phyloP scores from a whole-genome alignment of 2,113 vertebrate species.

The Spheniscus mendiculus region DNA sequence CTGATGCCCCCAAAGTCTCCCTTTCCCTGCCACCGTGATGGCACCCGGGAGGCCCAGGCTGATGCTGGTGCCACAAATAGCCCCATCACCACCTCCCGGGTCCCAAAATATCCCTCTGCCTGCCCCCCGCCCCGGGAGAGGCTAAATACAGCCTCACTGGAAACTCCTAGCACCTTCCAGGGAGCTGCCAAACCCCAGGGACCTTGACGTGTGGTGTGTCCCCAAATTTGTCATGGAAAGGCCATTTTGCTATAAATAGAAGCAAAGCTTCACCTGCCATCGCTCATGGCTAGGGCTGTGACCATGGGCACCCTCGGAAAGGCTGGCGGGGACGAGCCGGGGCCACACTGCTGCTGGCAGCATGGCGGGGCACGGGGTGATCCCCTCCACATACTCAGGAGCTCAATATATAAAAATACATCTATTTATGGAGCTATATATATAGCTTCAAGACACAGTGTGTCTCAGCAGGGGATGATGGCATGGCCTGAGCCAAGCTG shows the following conservation, averaged over 20 bases:
- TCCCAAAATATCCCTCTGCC: neutral
- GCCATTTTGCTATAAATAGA: neutral
- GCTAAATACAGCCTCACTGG: neutral
- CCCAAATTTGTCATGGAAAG: neutral
- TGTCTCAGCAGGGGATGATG: neutral
- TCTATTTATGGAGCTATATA: neutral
- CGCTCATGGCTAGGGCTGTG: rapidly evolving
- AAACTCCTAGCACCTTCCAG: neutral
- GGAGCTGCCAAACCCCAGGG: neutral
- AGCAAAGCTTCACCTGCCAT: neutral
- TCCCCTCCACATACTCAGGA: rapidly evolving
- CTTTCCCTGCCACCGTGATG: rapidly evolving
- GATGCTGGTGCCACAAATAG: neutral
- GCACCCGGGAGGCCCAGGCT: neutral
- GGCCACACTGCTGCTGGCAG: neutral
- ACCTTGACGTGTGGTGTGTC: neutral
- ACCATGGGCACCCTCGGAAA: rapidly evolving
- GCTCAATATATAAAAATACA: neutral
- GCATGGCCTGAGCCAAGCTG: rapidly evolving
- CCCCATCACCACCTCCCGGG: rapidly evolving
- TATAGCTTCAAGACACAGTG: neutral
- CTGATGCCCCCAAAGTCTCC: neutral
- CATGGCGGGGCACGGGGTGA: rapidly evolving
- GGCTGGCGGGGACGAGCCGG: rapidly evolving
- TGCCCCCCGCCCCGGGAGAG: neutral